Evolutionary conservation across 2,888 invertebrate genomes (phyloP).

Genomic region (Ochlodes sylvanus): DNA sequence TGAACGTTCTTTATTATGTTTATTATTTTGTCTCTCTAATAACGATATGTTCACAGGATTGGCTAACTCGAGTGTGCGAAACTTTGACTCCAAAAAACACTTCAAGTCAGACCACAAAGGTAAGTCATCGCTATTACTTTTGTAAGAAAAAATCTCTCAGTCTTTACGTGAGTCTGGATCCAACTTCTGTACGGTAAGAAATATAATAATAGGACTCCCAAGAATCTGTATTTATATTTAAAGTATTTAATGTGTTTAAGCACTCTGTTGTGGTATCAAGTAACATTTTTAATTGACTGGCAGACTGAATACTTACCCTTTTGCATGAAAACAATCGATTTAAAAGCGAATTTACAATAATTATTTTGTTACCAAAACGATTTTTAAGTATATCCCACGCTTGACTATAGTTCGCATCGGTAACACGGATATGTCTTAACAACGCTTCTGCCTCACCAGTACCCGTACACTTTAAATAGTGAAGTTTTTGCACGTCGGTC

Average conservation of each 20-base stretch:
- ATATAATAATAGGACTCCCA: slow-evolving; percentile 41
- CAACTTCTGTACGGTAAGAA: slow-evolving; percentile 39
- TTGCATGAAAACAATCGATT: not conserved
- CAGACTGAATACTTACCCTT: slow-evolving; percentile 15
- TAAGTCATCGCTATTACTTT: slow-evolving; percentile 30
- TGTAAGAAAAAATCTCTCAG: slow-evolving; percentile 36
- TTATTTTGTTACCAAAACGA: slow-evolving; percentile 20
- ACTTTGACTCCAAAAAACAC: slow-evolving; percentile 38
- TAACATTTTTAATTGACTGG: slow-evolving; percentile 32
- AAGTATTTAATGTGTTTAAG: slow-evolving; percentile 37
- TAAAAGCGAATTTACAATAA: slow-evolving; percentile 17
- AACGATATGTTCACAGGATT: slow-evolving; percentile 5
- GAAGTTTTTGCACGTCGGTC: slow-evolving; percentile 30
- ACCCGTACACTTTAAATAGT: slow-evolving; percentile 33
- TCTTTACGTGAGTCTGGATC: slow-evolving; percentile 40
- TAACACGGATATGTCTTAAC: slow-evolving; percentile 32
- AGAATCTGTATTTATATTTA: slow-evolving; percentile 35
- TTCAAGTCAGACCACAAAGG: slow-evolving; percentile 24
- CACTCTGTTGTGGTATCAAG: slow-evolving; percentile 40
- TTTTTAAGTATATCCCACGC: slow-evolving; percentile 30
- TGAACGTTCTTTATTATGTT: not conserved
- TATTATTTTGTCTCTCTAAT: not conserved
- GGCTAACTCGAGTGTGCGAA: slow-evolving; percentile 38
- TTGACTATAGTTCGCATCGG: slow-evolving; percentile 28
- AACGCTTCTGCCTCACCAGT: slow-evolving; percentile 26